Evolutionary conservation across 2,888 invertebrate species (phyloP).

Genomic region (Acanthosepion lycidas): DNA sequence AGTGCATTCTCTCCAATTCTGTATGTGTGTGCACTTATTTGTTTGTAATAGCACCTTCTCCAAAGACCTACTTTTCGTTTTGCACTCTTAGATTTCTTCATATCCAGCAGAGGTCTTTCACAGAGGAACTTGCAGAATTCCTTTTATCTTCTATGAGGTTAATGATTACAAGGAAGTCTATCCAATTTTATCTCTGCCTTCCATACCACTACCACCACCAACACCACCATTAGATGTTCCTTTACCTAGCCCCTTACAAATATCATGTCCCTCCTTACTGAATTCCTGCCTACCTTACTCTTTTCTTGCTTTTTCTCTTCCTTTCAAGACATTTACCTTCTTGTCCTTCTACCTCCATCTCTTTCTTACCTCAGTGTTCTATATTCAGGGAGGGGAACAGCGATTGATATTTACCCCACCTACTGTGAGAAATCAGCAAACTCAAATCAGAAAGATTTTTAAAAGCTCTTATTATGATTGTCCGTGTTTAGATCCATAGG

Average conservation of each 20-base stretch:
- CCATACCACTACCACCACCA: not conserved
- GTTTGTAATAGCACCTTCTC: not conserved
- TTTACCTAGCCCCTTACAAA: not conserved
- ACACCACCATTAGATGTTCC: not conserved
- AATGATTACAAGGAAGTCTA: slow-evolving; percentile 6
- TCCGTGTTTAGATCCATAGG: not conserved
- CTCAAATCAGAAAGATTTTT: not conserved
- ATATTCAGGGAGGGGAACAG: not conserved
- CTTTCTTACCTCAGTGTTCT: not conserved
- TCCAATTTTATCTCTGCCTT: not conserved
- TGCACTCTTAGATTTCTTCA: not conserved
- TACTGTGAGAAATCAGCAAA: not conserved
- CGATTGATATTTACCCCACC: not conserved
- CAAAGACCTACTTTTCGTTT: not conserved
- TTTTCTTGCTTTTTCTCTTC: not conserved
- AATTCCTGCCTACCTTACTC: not conserved
- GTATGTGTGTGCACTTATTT: not conserved
- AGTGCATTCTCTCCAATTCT: not conserved
- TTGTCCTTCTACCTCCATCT: not conserved
- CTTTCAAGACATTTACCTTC: not conserved
- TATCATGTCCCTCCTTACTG: not conserved
- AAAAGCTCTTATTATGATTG: not conserved
- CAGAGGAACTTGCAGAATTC: not conserved
- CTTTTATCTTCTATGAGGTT: not conserved
- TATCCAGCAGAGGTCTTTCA: not conserved